Evolutionary conservation across 2,888 invertebrate genomes (phyloP), one percentile per base, ranked within the genome.

Genomic region (Nudaria mundana): DNA sequence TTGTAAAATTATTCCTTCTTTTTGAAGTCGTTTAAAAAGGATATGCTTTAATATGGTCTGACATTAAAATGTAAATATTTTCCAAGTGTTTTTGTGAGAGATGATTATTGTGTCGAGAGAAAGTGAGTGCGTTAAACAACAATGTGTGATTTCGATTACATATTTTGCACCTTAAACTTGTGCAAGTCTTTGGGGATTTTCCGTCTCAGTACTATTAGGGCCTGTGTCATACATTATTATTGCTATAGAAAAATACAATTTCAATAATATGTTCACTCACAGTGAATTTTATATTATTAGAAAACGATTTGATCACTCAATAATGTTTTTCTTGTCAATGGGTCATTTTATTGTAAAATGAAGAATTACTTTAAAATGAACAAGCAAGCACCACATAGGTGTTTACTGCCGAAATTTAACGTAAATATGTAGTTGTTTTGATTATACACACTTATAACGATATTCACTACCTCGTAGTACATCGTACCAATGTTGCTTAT

Each of bases 181-280:
- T 32, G 43, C 40, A 28, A 25, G 35, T 46, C 51, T 60, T 47
- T 43, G 30, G 49, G 44, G 52, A 40, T 35, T 25, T 22, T 23
- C 11, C 30, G 25, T 24, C 40, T 34, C 40, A 24, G 41, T 44
- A 48, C 36, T 41, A 40, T 62, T 63, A 70, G 42, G 70, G 35
- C 44, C 33, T 34, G 40, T 78, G 77, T 75, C 69, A 65, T 60
- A 48, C 49, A 56, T 65, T 78, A 20, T 20, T n/a, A 78, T 87
- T 87, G 85, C 84, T 85, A 84, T 84, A 86, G 81, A 86, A 87
- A 85, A 87, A 88, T 77, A 77, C 72, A 78, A 81, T 84, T 71
- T 80, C 77, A 71, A 66, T n/a, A n/a, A n/a, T 66, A 53, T 68
- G 75, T 64, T 80, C 67, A 65, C 49, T 26, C 36, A 33, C 51